Conservation (phyloP, 2,797 vertebrate species). For the Spondyliosoma cantharus region DNA sequence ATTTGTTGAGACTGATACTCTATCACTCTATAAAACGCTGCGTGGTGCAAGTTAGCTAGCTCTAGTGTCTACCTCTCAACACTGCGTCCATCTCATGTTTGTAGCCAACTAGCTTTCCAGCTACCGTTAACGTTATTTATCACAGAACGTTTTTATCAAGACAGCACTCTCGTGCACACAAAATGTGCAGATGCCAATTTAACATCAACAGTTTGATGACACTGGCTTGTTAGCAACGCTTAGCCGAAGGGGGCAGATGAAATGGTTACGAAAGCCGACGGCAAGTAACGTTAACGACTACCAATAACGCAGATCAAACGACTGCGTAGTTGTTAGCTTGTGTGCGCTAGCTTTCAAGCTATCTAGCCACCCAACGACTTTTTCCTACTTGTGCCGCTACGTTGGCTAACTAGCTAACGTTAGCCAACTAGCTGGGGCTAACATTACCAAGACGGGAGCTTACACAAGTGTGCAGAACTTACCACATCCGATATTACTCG, state of each 20-base stretch:
- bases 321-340: constrained; percentile 83
- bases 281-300: constrained; percentile 53
- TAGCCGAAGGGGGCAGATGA: constrained; percentile 29
- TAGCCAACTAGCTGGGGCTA: constrained; percentile 79
- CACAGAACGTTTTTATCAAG: constrained; percentile 30
- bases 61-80: constrained; percentile 1
- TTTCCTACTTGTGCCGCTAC: constrained; percentile 71
- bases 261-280: constrained; percentile 37
- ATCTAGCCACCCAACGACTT: constrained; percentile 81
- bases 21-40: constrained; percentile 18
- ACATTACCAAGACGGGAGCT: constrained; percentile 67
- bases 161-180: constrained; percentile 17
- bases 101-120: constrained; percentile 53
- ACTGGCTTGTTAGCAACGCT: constrained; percentile 31
- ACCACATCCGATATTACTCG: constrained; percentile 91
- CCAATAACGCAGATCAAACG: constrained; percentile 66
- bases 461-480: constrained; percentile 86
- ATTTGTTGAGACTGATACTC: neutral
- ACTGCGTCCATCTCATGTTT: constrained; percentile 46
- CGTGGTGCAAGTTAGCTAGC: constrained; percentile 38
- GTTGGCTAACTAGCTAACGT: constrained; percentile 74
- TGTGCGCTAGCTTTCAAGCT: constrained; percentile 74
- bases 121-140: constrained; percentile 47
- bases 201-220: constrained; percentile 50
- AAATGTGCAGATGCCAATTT: constrained; percentile 54